Base-by-base conservation (phyloP, 1,140 invertebrate genomes). In the Magallana ariakensis region DNA sequence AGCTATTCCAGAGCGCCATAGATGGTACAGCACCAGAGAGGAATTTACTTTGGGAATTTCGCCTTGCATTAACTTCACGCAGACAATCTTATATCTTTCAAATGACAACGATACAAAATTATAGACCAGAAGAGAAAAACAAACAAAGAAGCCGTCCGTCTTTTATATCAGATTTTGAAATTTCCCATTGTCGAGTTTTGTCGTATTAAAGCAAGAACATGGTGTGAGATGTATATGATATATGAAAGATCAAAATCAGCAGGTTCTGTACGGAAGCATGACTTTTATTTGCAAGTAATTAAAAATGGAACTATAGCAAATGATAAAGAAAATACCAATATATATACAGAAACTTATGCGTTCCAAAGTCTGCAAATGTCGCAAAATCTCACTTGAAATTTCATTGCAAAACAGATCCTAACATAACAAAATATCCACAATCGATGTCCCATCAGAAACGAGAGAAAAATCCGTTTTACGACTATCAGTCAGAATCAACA, bases 11-110 rank as follows among this genome's bases (percentile, higher is more conserved):
- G 13, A 26, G 5, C 26, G 66, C 66, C 8, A 75, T 75, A 4
- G 1, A 13, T 0, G 66, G 33, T 33, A 33, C 11, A 26, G 13
- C 22, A 33, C 66, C 66, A 33, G 22, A 75, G 22, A 75, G 66
- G 15, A 75, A 75, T 75, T 15, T 75, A 13, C 22, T 75, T 11
- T 75, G 66, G 66, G 66, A 75, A 15, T 75, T 75, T 13, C 22
- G 66, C 22, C 66, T 75, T 75, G 66, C 66, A 11, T 10, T 75
- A 75, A 75, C 66, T 75, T 26, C 26, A 75, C 66, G 22, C 22
- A 75, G 66, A 5, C 66, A 75, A 11, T 46, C 66, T 13, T 19
- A 75, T 26, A 15, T 75, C 3, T 75, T 75, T 75, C 66, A 75
- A 19, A 75, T 75, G 66, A 75, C 22, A 75, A 13, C 22, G 22